Percentiles rank a stretch among this genome's conserved stretches.
These are phyloP conservation scores for Drosophila paramelanica DNA, from an alignment of 2,888 invertebrate genomes.

Conservation along the genomic window DNA sequence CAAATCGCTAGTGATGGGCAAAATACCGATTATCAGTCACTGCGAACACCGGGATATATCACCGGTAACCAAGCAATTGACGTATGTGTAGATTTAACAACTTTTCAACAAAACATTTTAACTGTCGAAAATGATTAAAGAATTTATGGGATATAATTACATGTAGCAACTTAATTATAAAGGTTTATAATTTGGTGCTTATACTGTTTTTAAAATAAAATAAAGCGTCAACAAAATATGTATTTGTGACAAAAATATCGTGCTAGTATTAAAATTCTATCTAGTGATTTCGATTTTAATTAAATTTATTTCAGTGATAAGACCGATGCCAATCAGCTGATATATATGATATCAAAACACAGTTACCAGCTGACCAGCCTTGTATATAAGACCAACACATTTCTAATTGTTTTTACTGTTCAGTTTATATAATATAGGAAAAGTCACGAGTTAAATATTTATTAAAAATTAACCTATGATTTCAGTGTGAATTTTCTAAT, in stretches of 20 bases:
- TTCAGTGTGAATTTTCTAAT: not conserved
- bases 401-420: not conserved
- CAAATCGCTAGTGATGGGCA: slow-evolving; percentile 33
- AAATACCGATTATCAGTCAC: slow-evolving; percentile 8
- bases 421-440: not conserved
- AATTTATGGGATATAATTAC: not conserved
- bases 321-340: slow-evolving; percentile 2
- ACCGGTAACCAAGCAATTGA: not conserved
- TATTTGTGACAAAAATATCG: no score
- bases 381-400: not conserved
- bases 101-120: not conserved
- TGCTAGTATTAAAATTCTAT: no score
- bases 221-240: no score
- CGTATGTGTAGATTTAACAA: not conserved
- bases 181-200: not conserved
- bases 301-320: not conserved
- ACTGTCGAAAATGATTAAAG: not conserved
- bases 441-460: no score
- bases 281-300: not conserved
- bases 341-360: not conserved
- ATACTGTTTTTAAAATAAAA: no score
- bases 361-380: not conserved
- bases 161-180: no score
- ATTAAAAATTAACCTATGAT: not conserved
- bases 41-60: slow-evolving; percentile 1